Base-by-base conservation (phyloP, 2,888 invertebrate species). In the Phyto melanocephala region DNA sequence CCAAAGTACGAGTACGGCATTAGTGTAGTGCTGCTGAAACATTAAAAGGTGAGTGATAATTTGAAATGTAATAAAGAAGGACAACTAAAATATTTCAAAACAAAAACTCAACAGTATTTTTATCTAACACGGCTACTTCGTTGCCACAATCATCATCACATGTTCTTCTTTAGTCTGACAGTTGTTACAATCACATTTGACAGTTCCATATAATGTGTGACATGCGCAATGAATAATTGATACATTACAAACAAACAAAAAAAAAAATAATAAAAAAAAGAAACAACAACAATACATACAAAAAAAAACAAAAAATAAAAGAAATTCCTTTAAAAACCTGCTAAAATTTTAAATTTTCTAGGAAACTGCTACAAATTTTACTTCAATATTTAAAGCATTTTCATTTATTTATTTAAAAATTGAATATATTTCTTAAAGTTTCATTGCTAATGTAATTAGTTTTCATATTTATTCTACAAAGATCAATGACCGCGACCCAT, bases 191-290 rank as follows among this genome's bases (percentile, higher is more conserved):
- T 82, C 47, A 40, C 52, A 45, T 75, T 76, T 82, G 82, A 82
- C 79, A 82, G 82, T 67, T 67, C 15, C 7, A 52, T 47, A 22
- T 50, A 10, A 1, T 50, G 33, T 56, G 54, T 63, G 75, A 80
- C 82, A 71, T 82, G 82, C 82, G 82, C 82, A 82, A 33, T 82
- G n/a, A 47, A 71, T 76, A 76, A 75, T 65, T 82, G 75, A 70
- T 79, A 82, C 70, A 71, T 75, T 52, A n/a, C 40, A 28, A 67
- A 40, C 37, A 67, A 6, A 62, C 0, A 5, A 65, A 54, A 1
- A 22, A 20, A 24, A 54, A 17, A 42, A 45, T 5, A 11, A 56
- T 58, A 10, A 40, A 37, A 37, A 54, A 13, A 20, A 37, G 15
- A 40, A 2, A 28, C 8, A 40, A 56, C n/a, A n/a, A n/a, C n/a